A percentile compares a stretch with the other conserved stretches of the same genome.
These are phyloP conservation scores for Galbula dea DNA, from an alignment of 2,113 vertebrate species.

Conservation along the genomic window DNA sequence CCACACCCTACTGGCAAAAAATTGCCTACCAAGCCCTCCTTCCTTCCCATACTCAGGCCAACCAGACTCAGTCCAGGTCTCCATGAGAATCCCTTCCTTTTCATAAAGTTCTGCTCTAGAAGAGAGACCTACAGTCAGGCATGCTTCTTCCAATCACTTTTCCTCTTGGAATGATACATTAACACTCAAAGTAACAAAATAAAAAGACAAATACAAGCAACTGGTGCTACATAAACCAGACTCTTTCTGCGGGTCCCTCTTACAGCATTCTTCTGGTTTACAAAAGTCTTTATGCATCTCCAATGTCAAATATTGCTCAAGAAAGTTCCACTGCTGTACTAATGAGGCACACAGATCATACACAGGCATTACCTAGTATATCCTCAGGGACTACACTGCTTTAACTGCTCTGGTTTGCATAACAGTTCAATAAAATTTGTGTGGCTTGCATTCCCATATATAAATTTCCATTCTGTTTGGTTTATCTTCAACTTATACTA, in stretches of 20 bases:
- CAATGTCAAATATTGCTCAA: not conserved
- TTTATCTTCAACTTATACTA: not conserved
- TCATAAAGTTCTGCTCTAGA: not conserved
- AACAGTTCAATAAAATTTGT: not conserved
- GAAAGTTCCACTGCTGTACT: not conserved
- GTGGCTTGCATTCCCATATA: not conserved
- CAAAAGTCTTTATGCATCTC: not conserved
- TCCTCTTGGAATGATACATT: not conserved
- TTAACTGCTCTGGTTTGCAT: not conserved
- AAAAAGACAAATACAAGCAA: not conserved
- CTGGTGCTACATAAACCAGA: not conserved
- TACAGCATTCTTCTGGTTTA: not conserved
- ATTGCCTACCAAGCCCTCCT: not conserved
- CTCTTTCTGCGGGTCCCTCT: not conserved
- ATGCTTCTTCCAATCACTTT: not conserved
- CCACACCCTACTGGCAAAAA: not conserved
- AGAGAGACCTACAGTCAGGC: not conserved
- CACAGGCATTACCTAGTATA: not conserved
- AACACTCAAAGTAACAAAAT: not conserved
- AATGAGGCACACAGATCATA: fast-evolving
- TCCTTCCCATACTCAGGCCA: not conserved
- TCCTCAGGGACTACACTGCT: not conserved
- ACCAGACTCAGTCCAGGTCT: not conserved
- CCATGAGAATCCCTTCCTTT: not conserved
- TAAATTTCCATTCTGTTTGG: not conserved